These are phyloP conservation scores for Tetrapedia diversipes DNA, from an alignment of 2,888 invertebrate genomes.

Conservation along the genomic window DNA sequence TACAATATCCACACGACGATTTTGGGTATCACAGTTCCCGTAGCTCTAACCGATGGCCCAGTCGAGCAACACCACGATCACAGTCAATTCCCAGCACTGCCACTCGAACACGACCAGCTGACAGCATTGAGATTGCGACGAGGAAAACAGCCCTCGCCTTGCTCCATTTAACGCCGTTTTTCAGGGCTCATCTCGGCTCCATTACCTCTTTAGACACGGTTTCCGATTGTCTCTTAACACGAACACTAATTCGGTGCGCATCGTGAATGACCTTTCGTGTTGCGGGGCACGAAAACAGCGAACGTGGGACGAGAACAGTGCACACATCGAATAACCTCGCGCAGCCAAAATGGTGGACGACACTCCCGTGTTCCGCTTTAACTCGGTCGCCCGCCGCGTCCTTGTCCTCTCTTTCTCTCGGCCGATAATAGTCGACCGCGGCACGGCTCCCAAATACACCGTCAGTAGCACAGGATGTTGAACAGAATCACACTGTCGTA, in stretches of 20 bases:
- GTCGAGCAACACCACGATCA: background rate
- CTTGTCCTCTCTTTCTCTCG: background rate
- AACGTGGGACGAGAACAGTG: constrained; percentile 41
- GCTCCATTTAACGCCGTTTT: constrained; percentile 42
- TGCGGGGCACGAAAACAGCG: constrained; percentile 22
- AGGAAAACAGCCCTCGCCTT: constrained; percentile 64
- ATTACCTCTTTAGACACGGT: constrained; percentile 18
- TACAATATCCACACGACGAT: no score
- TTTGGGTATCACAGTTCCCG: no score
- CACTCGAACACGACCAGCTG: constrained; percentile 69
- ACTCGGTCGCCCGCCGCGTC: constrained; percentile 52
- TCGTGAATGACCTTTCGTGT: background rate
- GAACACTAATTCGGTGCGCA: background rate
- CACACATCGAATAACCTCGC: constrained; percentile 77
- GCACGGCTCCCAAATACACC: background rate
- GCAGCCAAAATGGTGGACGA: constrained; percentile 81
- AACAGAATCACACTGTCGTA: constrained; percentile 12
- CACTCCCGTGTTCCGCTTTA: constrained; percentile 74
- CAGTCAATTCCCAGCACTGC: constrained; percentile 9
- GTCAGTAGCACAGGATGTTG: background rate
- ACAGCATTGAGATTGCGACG: constrained; percentile 66
- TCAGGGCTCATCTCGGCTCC: constrained; percentile 8
- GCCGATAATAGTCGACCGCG: background rate
- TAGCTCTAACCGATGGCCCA: background rate
- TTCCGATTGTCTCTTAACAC: background rate